Base-by-base conservation (phyloP, 2,113 vertebrate species). In the Ammodramus savannarum region DNA sequence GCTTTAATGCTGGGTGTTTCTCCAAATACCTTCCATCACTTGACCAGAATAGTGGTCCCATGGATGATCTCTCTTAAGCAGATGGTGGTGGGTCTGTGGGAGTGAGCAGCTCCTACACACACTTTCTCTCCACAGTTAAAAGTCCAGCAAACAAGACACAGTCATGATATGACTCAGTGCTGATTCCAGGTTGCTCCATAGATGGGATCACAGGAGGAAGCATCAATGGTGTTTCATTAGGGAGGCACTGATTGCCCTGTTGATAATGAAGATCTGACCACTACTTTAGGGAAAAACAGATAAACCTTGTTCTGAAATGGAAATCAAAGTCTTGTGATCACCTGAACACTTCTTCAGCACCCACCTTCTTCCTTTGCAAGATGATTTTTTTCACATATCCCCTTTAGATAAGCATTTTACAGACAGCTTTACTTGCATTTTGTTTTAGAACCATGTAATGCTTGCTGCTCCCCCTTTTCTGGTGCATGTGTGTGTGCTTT, bases 401-500 rank as follows among this genome's bases (percentile, higher is more conserved):
- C 32, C 58, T 91, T 51, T 55, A 72, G 10, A 62, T 16, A 58
- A 69, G 34, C 16, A 38, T 83, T 69, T 95, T 83, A 27, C 21
- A 73, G 52, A 57, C 25, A 95, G 25, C 14, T 90, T 82, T 90
- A 93, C 92, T 91, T 93, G 93, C 59, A 69, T 59, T 73, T 84
- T 63, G 36, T 48, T 82, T 61, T 41, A 65, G 27, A 82, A 17
- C 22, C 75, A 71, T 91, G 36, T 44, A 88, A 89, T 66, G 34
- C 29, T 79, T 68, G 58, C 46, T 93, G 69, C 68, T 94, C 76
- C 87, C 93, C 76, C 71, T 43, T 89, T 82, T 93, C 74, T 96
- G 58, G 67, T 88, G 46, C 76, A 88, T 93, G 75, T 96, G 90
- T 92, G 84, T 93, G 74, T 43, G 72, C 79, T 91, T 96, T 97